Percentiles rank a stretch among this genome's conserved stretches.
phyloP scores from a whole-genome alignment of 2,113 vertebrate species.

The Chaetops frenatus region DNA sequence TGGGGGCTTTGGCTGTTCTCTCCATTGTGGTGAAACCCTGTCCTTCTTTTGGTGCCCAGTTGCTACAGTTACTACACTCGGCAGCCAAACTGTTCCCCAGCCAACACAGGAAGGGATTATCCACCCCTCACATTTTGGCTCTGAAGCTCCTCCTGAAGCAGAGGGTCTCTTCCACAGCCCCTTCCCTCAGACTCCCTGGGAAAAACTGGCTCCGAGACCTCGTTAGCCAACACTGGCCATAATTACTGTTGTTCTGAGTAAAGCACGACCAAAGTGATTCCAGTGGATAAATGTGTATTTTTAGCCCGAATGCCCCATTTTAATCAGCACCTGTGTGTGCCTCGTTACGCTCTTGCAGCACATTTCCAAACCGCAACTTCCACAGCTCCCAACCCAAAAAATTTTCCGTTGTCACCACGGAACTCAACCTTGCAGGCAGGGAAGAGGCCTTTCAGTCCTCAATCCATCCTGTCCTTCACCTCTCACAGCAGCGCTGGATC shows the following conservation, averaged over 20 bases:
- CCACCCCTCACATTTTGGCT: fast-evolving
- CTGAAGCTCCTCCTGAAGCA: neutral
- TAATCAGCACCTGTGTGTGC: neutral
- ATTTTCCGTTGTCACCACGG: neutral
- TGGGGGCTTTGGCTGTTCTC: no score
- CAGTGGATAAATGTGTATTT: neutral
- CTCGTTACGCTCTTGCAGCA: fast-evolving
- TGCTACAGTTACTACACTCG: no score
- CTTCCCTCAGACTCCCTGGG: neutral
- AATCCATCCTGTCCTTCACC: neutral
- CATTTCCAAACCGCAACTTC: neutral
- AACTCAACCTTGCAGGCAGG: neutral
- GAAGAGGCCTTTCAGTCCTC: neutral
- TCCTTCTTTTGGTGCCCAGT: no score
- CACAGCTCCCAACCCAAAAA: neutral
- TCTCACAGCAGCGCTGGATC: fast-evolving
- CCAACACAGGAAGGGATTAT: fast-evolving
- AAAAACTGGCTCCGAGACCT: neutral
- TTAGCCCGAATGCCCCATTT: neutral
- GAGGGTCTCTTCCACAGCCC: neutral
- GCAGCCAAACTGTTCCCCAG: fast-evolving
- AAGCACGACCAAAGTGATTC: neutral
- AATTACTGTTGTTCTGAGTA: fast-evolving
- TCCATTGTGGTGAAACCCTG: no score
- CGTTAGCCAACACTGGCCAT: fast-evolving